These are phyloP conservation scores for Luperina nickerlii DNA, from an alignment of 2,888 invertebrate genomes.

Conservation along the genomic window DNA sequence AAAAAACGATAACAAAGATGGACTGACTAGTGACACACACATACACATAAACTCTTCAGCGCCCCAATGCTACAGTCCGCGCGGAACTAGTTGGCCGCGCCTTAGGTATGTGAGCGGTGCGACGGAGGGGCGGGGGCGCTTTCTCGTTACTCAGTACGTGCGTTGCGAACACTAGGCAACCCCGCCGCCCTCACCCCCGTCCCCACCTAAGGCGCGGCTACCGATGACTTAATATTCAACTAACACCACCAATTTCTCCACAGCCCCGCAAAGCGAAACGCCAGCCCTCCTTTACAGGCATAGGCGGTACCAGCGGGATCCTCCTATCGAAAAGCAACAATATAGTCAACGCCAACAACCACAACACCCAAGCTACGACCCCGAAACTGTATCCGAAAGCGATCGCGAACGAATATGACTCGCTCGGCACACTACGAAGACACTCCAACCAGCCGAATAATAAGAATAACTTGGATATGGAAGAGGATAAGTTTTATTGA, in stretches of 20 bases:
- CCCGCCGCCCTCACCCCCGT: no score
- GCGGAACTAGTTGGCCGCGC: no score
- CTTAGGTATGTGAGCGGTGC: no score
- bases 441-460: slow-evolving; percentile 94
- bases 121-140: no score
- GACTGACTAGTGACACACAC: no score
- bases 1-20: neutral
- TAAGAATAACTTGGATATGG: slow-evolving; percentile 91
- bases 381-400: slow-evolving; percentile 93
- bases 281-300: slow-evolving; percentile 93
- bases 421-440: slow-evolving; percentile 93
- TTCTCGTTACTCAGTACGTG: no score
- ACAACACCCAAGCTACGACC: slow-evolving; percentile 90
- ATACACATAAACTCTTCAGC: no score
- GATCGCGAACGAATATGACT: slow-evolving; percentile 94
- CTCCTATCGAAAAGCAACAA: slow-evolving; percentile 90
- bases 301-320: slow-evolving; percentile 87
- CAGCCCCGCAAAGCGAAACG: slow-evolving; percentile 91
- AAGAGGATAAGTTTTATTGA: slow-evolving; percentile 93
- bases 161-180: no score
- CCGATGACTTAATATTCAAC: neutral
- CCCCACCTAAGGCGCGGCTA: no score
- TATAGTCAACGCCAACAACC: slow-evolving; percentile 91
- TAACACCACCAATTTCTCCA: slow-evolving; percentile 27
- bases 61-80: no score